phyloP scores from a whole-genome alignment of 2,888 invertebrate species.

The Ichneumoninae sp. region DNA sequence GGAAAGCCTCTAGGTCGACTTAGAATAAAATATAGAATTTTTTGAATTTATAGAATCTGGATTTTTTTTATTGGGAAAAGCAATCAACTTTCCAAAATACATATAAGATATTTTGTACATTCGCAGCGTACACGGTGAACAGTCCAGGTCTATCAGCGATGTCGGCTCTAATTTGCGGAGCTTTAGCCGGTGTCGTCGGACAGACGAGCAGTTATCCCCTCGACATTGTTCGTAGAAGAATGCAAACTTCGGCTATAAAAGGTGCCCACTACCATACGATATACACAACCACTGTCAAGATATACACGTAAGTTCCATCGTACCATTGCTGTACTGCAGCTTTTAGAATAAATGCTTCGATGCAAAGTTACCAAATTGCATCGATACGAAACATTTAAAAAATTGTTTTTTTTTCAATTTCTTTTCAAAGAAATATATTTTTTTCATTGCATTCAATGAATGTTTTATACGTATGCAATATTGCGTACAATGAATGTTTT shows the following conservation, averaged over 20 bases:
- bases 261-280: constrained; percentile 87
- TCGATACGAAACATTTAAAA: too few relatives aligned
- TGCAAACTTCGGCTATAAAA: constrained; percentile 88
- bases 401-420: too few relatives aligned
- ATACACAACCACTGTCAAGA: constrained; percentile 87
- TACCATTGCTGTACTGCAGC: not conserved
- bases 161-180: constrained; percentile 92
- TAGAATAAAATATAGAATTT: too few relatives aligned
- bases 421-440: too few relatives aligned
- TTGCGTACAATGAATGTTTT: too few relatives aligned
- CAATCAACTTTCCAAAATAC: not conserved
- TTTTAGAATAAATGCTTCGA: too few relatives aligned
- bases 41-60: not conserved
- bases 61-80: not conserved
- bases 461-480: too few relatives aligned
- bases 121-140: constrained; percentile 78
- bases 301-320: constrained; percentile 88
- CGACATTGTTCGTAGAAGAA: constrained; percentile 93
- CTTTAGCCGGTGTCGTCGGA: constrained; percentile 95
- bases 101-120: constrained; percentile 38
- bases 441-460: too few relatives aligned
- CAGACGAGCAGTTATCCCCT: constrained; percentile 98
- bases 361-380: too few relatives aligned
- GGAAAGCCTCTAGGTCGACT: too few relatives aligned
- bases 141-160: constrained; percentile 84